Evolutionary conservation across 2,113 vertebrate genomes (phyloP), one percentile per base, ranked within the genome.

Genomic region (Oreochromis tanganicae): DNA sequence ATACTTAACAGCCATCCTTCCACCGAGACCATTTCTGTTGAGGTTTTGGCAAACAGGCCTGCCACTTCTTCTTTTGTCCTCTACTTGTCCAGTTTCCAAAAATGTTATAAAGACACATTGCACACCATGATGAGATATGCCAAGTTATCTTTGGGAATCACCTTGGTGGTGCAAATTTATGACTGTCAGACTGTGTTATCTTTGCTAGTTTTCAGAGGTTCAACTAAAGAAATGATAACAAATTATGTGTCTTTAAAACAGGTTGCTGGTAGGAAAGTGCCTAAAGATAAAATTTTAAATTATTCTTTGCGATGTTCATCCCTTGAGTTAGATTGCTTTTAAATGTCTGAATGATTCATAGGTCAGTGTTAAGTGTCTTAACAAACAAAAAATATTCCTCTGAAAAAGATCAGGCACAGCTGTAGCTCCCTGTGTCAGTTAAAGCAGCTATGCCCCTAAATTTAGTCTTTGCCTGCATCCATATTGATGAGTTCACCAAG

Each of bases 391-490:
- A 41, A 3, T 0, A 68, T 68, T 68, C 6, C n/a, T 68, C 36
- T 68, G 63, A 68, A 24, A 68, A 68, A 5, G 36, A 14, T 24
- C 36, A 68, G 59, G 59, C 17, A 11, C 24, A 57, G 29, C 29
- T 61, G 57, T 6, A 19, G 57, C 0, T 61, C 57, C 41, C 29
- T 2, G 57, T 34, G 57, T 61, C 29, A 61, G 27, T 32, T 61
- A 17, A 61, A 32, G 1, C 57, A 34, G 0, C 59, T 63, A 11
- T 21, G 10, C 3, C 19, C 63, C 63, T 21, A 68, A 36, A 38
- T 8, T 68, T 68, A 68, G 0, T 38, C 63, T 5, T 21, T 1
- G 41, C 11, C 36, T 41, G 19, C 36, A 9, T 41, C 34, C 34
- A 21, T 38, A 38, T 14, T 41, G 19, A 68, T 41, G 34, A 21